Evolutionary conservation across 2,113 vertebrate species (phyloP).

Genomic region (Chionomys nivalis): DNA sequence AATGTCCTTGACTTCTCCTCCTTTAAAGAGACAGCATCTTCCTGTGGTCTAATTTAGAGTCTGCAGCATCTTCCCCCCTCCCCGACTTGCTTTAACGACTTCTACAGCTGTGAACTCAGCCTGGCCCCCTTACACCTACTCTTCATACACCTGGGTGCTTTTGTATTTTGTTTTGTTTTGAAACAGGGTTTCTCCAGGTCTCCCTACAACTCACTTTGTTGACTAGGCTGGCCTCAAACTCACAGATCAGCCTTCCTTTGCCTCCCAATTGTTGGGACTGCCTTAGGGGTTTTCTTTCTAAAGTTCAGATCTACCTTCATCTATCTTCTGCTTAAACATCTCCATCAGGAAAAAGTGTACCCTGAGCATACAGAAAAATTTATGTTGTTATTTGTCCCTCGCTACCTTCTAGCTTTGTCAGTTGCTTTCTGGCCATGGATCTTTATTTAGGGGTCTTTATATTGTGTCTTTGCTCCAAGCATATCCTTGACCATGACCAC

Average conservation of each 20-base stretch:
- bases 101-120: background rate
- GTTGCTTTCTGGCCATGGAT: background rate
- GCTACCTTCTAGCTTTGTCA: conserved; percentile 12
- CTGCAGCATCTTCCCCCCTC: background rate
- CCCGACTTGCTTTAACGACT: background rate
- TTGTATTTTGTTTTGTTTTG: background rate
- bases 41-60: background rate
- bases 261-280: background rate
- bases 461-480: background rate
- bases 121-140: background rate
- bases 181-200: background rate
- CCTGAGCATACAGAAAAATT: background rate
- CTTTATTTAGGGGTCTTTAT: background rate
- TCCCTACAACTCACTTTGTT: background rate
- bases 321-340: conserved; percentile 30
- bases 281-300: conserved; percentile 2
- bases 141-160: background rate
- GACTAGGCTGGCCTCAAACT: background rate
- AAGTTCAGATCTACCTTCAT: conserved; percentile 12
- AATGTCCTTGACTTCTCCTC: background rate
- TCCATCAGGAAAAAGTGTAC: background rate
- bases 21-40: background rate
- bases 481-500: background rate
- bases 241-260: background rate
- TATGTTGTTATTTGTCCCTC: background rate